Base-by-base conservation (phyloP, 2,113 vertebrate genomes). In the Struthio camelus region DNA sequence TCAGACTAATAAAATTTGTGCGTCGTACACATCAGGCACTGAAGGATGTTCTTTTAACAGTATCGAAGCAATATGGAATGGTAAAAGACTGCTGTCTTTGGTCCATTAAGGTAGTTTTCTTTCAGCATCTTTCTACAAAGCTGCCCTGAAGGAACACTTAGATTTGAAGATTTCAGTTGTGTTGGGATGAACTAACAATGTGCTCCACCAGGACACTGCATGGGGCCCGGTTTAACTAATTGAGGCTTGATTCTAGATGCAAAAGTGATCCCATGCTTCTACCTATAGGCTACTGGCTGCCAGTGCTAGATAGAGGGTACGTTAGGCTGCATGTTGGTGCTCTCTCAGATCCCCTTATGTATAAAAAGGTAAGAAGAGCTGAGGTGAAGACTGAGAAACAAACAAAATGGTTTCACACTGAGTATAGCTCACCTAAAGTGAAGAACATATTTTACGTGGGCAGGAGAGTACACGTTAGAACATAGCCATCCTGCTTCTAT, bases 391-490 rank as follows among this genome's bases (percentile, higher is more conserved):
- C 14, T 75, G 73, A 25, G 48, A 73, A 73, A 61, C 6, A 32
- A 58, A 32, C 27, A 53, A 72, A 81, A 14, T 9, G 24, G 23
- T 44, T 83, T 67, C 27, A 54, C 1, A 0, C 14, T 80, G 36
- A 0, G 0, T 62, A n/a, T 28, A 69, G 9, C 18, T 80, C 36
- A 75, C 18, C 40, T 62, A 48, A 86, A 12, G 8, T 69, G 69
- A 56, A 70, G 48, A 73, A 30, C 1, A 14, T 30, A 12, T 38
- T 15, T 79, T 0, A 0, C n/a, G n/a, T 18, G n/a, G 54, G 38
- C n/a, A 40, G 32, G 10, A 56, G 7, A n/a, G 8, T 53, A 25
- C 42, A 32, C 7, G 14, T 38, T 34, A 83, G 32, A 73, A n/a
- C 28, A 23, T 24, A 53, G 17, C 50, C 20, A 32, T 69, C 24